Percentiles rank a stretch among this genome's conserved stretches.
Evolutionary conservation across 2,888 invertebrate species (phyloP).

Genomic region (Latheticus oryzae): DNA sequence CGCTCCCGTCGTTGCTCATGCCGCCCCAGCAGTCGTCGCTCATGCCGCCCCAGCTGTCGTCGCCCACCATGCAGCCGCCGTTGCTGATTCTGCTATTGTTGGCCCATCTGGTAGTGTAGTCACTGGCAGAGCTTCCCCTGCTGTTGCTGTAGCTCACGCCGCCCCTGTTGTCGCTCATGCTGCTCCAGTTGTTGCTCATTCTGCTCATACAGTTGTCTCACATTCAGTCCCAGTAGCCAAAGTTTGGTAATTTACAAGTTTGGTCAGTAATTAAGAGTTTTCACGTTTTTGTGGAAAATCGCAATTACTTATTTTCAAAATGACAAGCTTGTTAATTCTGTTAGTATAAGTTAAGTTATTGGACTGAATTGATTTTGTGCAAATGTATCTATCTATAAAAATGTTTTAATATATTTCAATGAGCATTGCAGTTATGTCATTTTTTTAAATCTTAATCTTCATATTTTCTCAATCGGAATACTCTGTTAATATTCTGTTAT

Average conservation of each 20-base stretch:
- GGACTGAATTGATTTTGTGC: slow-evolving; percentile 13
- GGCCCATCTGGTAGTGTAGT: slow-evolving; percentile 55
- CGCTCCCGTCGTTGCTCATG: slow-evolving; percentile 28
- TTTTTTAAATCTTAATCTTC: neutral
- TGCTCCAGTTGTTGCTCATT: slow-evolving; percentile 31
- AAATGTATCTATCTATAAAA: slow-evolving; percentile 27
- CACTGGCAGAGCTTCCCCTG: slow-evolving; percentile 45
- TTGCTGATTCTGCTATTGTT: slow-evolving; percentile 45
- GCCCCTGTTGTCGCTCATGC: slow-evolving; percentile 39
- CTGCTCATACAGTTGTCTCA: slow-evolving; percentile 21
- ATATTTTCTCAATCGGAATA: neutral
- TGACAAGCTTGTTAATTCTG: slow-evolving; percentile 10
- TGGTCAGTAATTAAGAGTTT: slow-evolving; percentile 9
- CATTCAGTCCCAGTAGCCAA: slow-evolving; percentile 17
- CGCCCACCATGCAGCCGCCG: slow-evolving; percentile 25
- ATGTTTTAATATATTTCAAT: slow-evolving; percentile 5
- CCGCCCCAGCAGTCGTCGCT: slow-evolving; percentile 33
- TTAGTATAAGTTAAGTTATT: slow-evolving; percentile 19
- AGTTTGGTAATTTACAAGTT: slow-evolving; percentile 25
- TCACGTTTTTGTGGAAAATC: slow-evolving; percentile 10
- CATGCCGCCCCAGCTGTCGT: slow-evolving; percentile 26
- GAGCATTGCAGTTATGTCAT: slow-evolving; percentile 3
- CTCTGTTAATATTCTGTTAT: too few relatives aligned
- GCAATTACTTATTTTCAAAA: slow-evolving; percentile 7
- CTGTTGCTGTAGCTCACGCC: slow-evolving; percentile 41